Base-by-base conservation (phyloP, 2,888 invertebrate genomes). In the Nemapogon koenigi region DNA sequence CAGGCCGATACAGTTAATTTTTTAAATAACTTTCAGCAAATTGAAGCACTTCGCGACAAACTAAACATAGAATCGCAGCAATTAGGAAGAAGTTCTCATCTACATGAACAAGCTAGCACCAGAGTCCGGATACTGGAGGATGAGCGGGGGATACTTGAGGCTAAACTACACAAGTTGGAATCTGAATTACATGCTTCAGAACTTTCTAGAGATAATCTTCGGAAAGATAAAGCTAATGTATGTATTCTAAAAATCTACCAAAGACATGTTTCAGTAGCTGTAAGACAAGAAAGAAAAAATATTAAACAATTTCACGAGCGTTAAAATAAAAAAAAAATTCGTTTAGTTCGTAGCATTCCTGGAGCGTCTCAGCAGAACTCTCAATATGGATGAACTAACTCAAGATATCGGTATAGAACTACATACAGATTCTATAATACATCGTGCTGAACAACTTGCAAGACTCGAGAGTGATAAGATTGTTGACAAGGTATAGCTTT, bases 341-440 rank as follows among this genome's bases (percentile, higher is more conserved):
- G 75, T 78, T 51, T 66, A 89, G 89, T 87, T 91, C 53, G 84
- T 89, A 59, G 86, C 88, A 52, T 93, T 91, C 69, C 75, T 96
- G 61, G 92, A 94, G 57, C 84, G 90, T 40, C 71, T 96, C 44
- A 89, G 90, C 45, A 83, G 89, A 53, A 88, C 90, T 26, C 82
- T 96, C 62, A 91, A 90, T 63, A 88, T 92, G 85, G 91, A 92
- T 55, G 89, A 90, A 64, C 84, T 92, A 52, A 87, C 89, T 16
- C 83, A 86, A 52, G 91, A 92, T 61, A 81, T 90, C 45, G 91
- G 91, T 6, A 81, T 91, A 41, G 91, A 92, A 58, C 81, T 91
- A 55, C 89, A 89, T 55, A 88, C 91, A 0, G 94, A 95, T 55
- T 89, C 91, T 33, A 80, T 96, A 42, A 70, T 94, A 39, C 86